phyloP scores from a whole-genome alignment of 2,113 vertebrate species.

The Addax nasomaculatus region DNA sequence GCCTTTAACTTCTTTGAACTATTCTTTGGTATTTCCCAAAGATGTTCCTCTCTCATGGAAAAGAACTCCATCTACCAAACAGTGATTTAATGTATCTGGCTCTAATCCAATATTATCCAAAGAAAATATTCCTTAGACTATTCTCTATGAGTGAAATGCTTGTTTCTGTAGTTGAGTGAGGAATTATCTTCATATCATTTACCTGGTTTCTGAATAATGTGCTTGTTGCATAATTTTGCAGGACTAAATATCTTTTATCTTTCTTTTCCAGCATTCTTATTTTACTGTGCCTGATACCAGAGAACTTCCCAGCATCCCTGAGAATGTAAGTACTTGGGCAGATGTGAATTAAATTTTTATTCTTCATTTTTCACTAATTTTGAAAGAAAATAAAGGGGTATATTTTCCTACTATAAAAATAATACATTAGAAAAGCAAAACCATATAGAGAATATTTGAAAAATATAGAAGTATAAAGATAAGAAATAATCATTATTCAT shows the following conservation, averaged over 20 bases:
- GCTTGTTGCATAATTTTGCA: neutral
- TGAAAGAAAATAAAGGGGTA: neutral
- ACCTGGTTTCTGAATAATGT: neutral
- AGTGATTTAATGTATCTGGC: neutral
- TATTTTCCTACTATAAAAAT: conserved; percentile 3
- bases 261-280: conserved; percentile 89
- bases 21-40: neutral
- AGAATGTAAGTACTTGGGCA: conserved; percentile 90
- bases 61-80: neutral
- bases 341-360: neutral
- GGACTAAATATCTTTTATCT: conserved; percentile 56
- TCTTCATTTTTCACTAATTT: neutral
- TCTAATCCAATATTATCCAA: neutral
- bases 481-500: conserved; percentile 1
- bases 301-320: conserved; percentile 96
- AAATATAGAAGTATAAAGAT: neutral
- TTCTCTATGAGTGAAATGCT: neutral
- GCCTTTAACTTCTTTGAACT: conserved; percentile 9
- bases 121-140: neutral
- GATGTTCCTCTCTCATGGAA: neutral
- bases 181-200: conserved; percentile 9
- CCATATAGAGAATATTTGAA: neutral
- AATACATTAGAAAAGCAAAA: conserved; percentile 35
- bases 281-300: conserved; percentile 95
- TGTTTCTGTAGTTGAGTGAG: neutral